Percentiles rank a stretch among this genome's conserved stretches.
These are phyloP conservation scores for Uromys caudimaculatus DNA, from an alignment of 2,797 vertebrate genomes.

Conservation along the genomic window DNA sequence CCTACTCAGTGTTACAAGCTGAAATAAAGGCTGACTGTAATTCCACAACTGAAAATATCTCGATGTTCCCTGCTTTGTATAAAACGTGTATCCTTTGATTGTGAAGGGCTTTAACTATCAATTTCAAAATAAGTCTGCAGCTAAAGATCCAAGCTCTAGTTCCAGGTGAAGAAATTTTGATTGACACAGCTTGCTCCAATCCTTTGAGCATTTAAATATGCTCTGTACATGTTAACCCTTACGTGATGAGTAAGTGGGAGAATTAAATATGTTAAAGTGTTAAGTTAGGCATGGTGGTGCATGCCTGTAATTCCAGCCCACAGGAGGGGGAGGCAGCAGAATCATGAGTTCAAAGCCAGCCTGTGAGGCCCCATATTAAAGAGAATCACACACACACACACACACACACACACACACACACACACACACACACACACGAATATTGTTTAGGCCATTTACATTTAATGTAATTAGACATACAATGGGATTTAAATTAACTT, in stretches of 20 bases:
- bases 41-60: constrained; percentile 34
- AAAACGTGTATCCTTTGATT: neutral
- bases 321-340: neutral
- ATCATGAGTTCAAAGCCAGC: neutral
- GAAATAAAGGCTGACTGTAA: neutral
- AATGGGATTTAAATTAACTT: no score
- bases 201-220: constrained; percentile 39
- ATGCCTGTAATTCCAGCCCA: neutral
- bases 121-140: constrained; percentile 51
- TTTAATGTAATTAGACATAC: no score
- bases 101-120: neutral
- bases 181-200: neutral
- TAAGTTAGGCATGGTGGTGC: neutral
- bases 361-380: neutral
- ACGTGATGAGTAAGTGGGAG: neutral
- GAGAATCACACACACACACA: no score
- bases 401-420: neutral
- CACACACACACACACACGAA: no score
- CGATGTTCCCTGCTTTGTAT: neutral
- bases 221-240: neutral
- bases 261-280: neutral
- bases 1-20: neutral
- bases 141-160: neutral
- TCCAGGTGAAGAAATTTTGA: constrained; percentile 43
- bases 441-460: no score